A percentile compares a stretch with the other conserved stretches of the same genome.
These are phyloP conservation scores for Drosophila cardini DNA, from an alignment of 1,140 invertebrate genomes.

Conservation along the genomic window DNA sequence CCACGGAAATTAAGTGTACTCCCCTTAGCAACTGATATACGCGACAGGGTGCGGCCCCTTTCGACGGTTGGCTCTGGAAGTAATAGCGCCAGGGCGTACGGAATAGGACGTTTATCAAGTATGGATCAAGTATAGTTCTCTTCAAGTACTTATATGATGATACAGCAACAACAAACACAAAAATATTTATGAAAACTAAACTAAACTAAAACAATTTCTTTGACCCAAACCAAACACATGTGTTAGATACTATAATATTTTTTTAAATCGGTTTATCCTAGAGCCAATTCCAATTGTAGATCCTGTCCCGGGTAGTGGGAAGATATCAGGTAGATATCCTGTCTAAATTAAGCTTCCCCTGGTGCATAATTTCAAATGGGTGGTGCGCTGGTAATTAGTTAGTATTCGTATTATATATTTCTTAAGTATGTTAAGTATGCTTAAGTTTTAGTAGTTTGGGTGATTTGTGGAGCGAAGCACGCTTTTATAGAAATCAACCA, in stretches of 20 bases:
- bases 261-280: background rate
- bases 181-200: conserved; percentile 19
- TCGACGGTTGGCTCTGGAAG: conserved; percentile 84
- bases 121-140: conserved; percentile 18
- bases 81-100: conserved; percentile 53
- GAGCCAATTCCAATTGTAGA: conserved; percentile 5
- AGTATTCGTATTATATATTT: conserved; percentile 14
- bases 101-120: background rate
- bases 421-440: conserved; percentile 26
- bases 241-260: conserved; percentile 7
- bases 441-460: conserved; percentile 30
- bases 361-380: conserved; percentile 24
- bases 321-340: no score
- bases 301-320: background rate
- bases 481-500: conserved; percentile 1
- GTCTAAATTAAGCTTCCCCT: conserved; percentile 11
- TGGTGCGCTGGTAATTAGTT: conserved; percentile 26
- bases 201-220: conserved; percentile 1
- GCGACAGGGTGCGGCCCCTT: conserved; percentile 84
- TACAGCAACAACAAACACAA: conserved; percentile 19
- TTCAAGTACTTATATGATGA: conserved; percentile 1
- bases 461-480: conserved; percentile 31
- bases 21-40: conserved; percentile 85
- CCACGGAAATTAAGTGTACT: conserved; percentile 87
- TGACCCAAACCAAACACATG: conserved; percentile 23